These are phyloP conservation scores for Hycleus phaleratus DNA, from an alignment of 1,140 invertebrate species.

Conservation along the genomic window DNA sequence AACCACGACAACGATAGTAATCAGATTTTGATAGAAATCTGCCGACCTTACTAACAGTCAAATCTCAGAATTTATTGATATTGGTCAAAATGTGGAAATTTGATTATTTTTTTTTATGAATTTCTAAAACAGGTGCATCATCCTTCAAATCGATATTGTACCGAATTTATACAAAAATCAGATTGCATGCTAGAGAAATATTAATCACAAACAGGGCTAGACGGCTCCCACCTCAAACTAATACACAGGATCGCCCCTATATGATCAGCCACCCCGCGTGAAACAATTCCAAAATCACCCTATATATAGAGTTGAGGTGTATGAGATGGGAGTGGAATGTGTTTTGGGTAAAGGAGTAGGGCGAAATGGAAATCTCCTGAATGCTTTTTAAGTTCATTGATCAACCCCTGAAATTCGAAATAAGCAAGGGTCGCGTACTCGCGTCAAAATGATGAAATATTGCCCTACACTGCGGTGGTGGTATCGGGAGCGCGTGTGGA, in stretches of 20 bases:
- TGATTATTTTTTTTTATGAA: too few relatives aligned
- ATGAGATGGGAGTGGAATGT: too few relatives aligned
- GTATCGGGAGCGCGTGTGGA: constrained; percentile 20
- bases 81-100: too few relatives aligned
- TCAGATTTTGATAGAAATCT: too few relatives aligned
- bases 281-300: constrained; percentile 29
- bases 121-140: constrained; percentile 5
- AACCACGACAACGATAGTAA: too few relatives aligned
- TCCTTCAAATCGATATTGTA: constrained; percentile 20
- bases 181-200: constrained; percentile 33
- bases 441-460: constrained; percentile 26
- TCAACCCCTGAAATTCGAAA: constrained; percentile 29
- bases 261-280: constrained; percentile 25
- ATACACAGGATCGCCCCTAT: constrained; percentile 16
- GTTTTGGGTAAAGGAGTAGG: neutral
- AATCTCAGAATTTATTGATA: too few relatives aligned
- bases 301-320: too few relatives aligned
- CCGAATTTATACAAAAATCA: constrained; percentile 32
- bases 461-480: constrained; percentile 17
- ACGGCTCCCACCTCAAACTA: constrained; percentile 22
- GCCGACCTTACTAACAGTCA: too few relatives aligned
- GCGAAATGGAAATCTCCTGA: constrained; percentile 8
- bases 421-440: constrained; percentile 22
- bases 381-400: constrained; percentile 33
- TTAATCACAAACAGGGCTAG: constrained; percentile 33